Evolutionary conservation across 2,888 invertebrate species (phyloP), one percentile per base, ranked within the genome.

Genomic region (Anoplius nigerrimus): DNA sequence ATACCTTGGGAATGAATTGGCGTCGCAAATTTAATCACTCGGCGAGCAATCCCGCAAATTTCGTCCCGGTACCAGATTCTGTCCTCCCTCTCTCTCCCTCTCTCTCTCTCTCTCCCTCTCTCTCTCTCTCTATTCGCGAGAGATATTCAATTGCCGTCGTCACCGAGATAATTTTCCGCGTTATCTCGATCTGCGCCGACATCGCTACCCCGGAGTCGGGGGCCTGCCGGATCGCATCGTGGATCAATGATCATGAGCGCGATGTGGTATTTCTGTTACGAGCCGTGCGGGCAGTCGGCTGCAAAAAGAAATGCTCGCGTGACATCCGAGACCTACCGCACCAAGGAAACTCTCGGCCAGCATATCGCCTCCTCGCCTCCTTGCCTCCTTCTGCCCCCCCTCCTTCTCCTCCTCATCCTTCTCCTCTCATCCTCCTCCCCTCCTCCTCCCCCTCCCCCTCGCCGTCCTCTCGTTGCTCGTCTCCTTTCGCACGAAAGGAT

Each of bases 311-410:
- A 74, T 62, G 62, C 65, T 68, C 66, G 79, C 76, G 74, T 76
- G 74, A 79, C 74, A 71, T 63, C 59, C 74, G 71, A 72, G 72
- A 79, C 72, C 75, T 66, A 78, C 73, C 78, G 69, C 71, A 62
- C 67, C 48, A 71, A 64, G 72, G 62, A 71, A 71, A 71, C 54
- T 24, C 61, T 48, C 53, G 46, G 48, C 45, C 52, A 62, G 48
- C 48, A 18, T 48, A 16, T 48, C 48, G 18, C 48, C 48, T 34
- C 34, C 34, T 4, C 13, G 18, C 48, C 48, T 48, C 48, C 48
- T 16, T 16, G 48, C 18, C 48, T 16, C 48, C 8, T 18, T 48
- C 48, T 48, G 27, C 45, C 42, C 21, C 24, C 27, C 43, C 13
- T 24, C 11, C n/a, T 3, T 18, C 57, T 46, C 52, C 42, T 65